Percentiles rank a stretch among this genome's conserved stretches.
Evolutionary conservation across 37 sponge, comb jelly and placozoan species (phyloP).

Genomic region (Hormiphora californensis): DNA sequence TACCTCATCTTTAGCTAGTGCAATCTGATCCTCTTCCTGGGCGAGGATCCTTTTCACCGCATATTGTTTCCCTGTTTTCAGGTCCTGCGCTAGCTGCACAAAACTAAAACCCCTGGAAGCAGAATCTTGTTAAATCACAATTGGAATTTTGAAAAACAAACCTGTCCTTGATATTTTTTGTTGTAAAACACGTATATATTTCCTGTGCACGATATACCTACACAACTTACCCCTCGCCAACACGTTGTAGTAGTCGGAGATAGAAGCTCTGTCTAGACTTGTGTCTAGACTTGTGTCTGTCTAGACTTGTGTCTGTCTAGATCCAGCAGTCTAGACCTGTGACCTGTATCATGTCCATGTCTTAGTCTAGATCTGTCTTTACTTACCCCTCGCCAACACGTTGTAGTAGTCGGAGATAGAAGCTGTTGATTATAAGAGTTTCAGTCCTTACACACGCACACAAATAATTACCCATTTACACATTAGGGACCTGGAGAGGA

Average conservation of each 20-base stretch:
- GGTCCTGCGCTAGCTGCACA: slow-evolving; percentile 34
- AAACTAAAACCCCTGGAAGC: slow-evolving; percentile 32
- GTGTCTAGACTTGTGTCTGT: too few species aligned
- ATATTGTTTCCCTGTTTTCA: slow-evolving; percentile 9
- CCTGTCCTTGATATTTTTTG: not conserved
- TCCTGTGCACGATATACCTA: not conserved
- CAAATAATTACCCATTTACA: slow-evolving; percentile 35
- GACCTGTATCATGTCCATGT: too few species aligned
- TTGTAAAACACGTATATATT: not conserved
- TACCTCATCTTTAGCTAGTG: slow-evolving; percentile 37
- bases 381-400: slow-evolving; percentile 40
- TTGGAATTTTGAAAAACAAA: not conserved
- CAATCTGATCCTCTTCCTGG: slow-evolving; percentile 44
- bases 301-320: too few species aligned
- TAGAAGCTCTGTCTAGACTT: too few species aligned
- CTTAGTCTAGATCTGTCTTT: not conserved
- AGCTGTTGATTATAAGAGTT: slow-evolving; percentile 23
- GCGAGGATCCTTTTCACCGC: slow-evolving; percentile 30
- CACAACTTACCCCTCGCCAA: slow-evolving; percentile 46
- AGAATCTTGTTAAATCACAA: not conserved
- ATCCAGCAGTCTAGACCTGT: too few species aligned
- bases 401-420: slow-evolving; percentile 28
- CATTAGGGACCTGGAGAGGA: too few species aligned
- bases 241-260: slow-evolving; percentile 3
- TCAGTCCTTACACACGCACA: slow-evolving; percentile 25